Evolutionary conservation across 2,888 invertebrate species (phyloP), one percentile per base, ranked within the genome.

Genomic region (Oligia fasciuncula): DNA sequence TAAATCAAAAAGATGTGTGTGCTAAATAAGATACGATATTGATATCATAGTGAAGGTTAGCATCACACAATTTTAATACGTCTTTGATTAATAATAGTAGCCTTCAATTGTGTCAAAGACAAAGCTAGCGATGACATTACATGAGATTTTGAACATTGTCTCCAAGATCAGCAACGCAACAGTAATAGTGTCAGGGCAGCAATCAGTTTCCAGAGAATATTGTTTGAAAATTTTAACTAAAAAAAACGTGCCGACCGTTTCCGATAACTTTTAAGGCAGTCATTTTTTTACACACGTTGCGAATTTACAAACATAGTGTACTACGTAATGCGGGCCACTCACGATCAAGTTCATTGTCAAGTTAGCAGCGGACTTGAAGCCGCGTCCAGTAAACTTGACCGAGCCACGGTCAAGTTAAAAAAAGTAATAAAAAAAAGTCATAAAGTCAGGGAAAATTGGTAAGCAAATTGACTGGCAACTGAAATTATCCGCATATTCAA

Each of bases 1-100:
- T 67, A 49, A 40, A 68, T 76, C 13, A n/a, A 80, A 80, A 83
- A 83, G 49, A 76, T 76, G 46, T 49, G 29, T 83, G 62, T 77
- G 49, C 77, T 83, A 68, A 62, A 67, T 68, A 17, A 29, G n/a
- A 76, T 29, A 76, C 54, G 8, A 68, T 76, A 80, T 80, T 83
- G 83, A 60, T n/a, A n/a, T n/a, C n/a, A n/a, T 43, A 46, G 13
- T 60, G 84, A 83, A 81, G 84, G 84, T 51, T 81, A 65, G 29
- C 76, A 46, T 23, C 40, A 17, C 43, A 43, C 68, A 66, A 65
- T 60, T 78, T 70, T 78, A 84, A 70, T 78, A 78, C 60, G 54
- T 43, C 66, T 83, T 77, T 84, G 62, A 79, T 71, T 63, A 68
- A 43, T 72, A 14, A 35, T 57, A 68, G 63, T 46, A 80, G 68